Evolutionary conservation across 2,113 vertebrate species (phyloP).

Genomic region (Lamprotornis superbus): DNA sequence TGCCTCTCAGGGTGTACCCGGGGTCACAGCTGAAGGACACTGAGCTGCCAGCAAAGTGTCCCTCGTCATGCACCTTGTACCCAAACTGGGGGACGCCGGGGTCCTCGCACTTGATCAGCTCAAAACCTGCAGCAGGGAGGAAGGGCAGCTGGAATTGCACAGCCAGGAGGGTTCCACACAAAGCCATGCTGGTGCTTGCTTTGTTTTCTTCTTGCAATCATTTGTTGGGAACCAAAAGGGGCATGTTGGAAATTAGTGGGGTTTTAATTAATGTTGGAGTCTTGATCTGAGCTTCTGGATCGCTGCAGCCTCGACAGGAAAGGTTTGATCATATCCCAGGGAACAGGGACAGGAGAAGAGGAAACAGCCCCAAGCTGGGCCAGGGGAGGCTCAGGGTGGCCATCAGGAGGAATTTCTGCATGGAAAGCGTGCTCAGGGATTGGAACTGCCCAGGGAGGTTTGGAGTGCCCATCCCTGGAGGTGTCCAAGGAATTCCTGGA

Average conservation of each 20-base stretch:
- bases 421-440: background rate
- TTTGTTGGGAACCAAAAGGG: background rate
- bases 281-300: background rate
- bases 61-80: constrained; percentile 91
- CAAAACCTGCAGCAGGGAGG: constrained; percentile 81
- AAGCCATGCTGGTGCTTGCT: accelerated
- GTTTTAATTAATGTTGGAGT: background rate
- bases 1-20: constrained; percentile 88
- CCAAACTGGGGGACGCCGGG: constrained; percentile 92
- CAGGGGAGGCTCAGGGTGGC: background rate
- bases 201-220: background rate
- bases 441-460: background rate
- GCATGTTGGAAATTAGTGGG: background rate
- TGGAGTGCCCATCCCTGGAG: background rate
- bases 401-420: background rate
- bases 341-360: background rate
- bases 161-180: background rate
- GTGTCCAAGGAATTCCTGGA: accelerated
- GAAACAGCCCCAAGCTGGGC: accelerated
- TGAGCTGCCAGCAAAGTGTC: constrained; percentile 94
- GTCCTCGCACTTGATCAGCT: constrained; percentile 95
- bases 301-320: accelerated
- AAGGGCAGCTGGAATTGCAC: background rate
- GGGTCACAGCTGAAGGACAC: constrained; percentile 93
- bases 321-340: background rate